These are phyloP conservation scores for Trachemys scripta DNA, from an alignment of 2,113 vertebrate genomes.

Conservation along the genomic window DNA sequence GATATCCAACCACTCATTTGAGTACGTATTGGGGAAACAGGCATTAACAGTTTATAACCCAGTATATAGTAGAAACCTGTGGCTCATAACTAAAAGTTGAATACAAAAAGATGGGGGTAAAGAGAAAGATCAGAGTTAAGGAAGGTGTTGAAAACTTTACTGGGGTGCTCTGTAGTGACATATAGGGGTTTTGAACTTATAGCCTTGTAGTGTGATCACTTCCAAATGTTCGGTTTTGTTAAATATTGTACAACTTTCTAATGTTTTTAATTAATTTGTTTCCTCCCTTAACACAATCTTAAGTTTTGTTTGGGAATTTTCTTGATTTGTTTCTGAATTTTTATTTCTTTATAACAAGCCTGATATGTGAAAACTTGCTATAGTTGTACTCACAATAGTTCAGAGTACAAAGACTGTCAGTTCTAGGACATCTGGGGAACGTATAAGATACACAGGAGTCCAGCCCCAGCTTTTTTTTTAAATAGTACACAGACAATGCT, in stretches of 20 bases:
- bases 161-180: not conserved
- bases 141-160: not conserved
- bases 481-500: not conserved
- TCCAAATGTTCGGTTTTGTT: not conserved
- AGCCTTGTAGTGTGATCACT: not conserved
- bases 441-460: not conserved
- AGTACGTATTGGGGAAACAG: not conserved
- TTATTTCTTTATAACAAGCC: not conserved
- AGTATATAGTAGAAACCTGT: not conserved
- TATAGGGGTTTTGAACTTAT: not conserved
- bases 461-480: not conserved
- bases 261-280: not conserved
- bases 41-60: not conserved
- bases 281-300: not conserved
- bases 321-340: not conserved
- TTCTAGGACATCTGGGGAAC: not conserved
- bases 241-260: not conserved
- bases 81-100: not conserved
- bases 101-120: not conserved
- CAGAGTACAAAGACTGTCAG: not conserved
- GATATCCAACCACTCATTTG: not conserved
- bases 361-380: not conserved
- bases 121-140: fast-evolving
- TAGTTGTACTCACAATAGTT: fast-evolving
- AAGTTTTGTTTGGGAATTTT: not conserved